Percentiles rank a stretch among this genome's conserved stretches.
phyloP scores from a whole-genome alignment of 2,113 vertebrate genomes.

The Hirundichthys speculiger region DNA sequence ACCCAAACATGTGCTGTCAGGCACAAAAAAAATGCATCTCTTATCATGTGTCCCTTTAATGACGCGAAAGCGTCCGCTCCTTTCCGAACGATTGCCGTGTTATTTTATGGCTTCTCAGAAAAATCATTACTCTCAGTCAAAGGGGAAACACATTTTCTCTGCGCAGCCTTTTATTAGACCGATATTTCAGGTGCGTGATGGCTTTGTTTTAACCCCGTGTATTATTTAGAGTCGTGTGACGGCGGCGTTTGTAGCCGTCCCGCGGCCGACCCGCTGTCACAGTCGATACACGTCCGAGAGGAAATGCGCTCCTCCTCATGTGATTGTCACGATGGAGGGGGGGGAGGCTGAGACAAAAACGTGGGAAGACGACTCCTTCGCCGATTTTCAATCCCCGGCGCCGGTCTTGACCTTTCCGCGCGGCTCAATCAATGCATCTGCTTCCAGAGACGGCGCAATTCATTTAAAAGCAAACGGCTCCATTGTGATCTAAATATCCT shows the following conservation, averaged over 20 bases:
- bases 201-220: conserved; percentile 69
- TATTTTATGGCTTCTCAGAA: conserved; percentile 55
- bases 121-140: conserved; percentile 64
- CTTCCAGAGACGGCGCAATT: conserved; percentile 26
- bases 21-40: too few relatives aligned
- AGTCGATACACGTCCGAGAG: conserved; percentile 59
- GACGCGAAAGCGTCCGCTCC: conserved; percentile 62
- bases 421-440: conserved; percentile 56
- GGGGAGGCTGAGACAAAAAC: conserved; percentile 46
- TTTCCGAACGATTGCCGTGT: conserved; percentile 42
- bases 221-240: conserved; percentile 74
- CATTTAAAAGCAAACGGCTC: conserved; percentile 39
- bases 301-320: conserved; percentile 59
- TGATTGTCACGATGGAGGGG: conserved; percentile 68
- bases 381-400: conserved; percentile 68
- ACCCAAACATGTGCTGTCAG: too few relatives aligned
- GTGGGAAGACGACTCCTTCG: conserved; percentile 60
- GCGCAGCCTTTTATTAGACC: conserved; percentile 58
- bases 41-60: conserved; percentile 34
- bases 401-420: conserved; percentile 67
- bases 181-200: conserved; percentile 65
- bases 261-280: conserved; percentile 63
- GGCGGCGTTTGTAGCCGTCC: conserved; percentile 60
- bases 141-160: conserved; percentile 47
- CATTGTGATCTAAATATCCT: conserved; percentile 24